Conservation (phyloP, 2,113 vertebrate genomes). For the Atherinomorus stipes region DNA sequence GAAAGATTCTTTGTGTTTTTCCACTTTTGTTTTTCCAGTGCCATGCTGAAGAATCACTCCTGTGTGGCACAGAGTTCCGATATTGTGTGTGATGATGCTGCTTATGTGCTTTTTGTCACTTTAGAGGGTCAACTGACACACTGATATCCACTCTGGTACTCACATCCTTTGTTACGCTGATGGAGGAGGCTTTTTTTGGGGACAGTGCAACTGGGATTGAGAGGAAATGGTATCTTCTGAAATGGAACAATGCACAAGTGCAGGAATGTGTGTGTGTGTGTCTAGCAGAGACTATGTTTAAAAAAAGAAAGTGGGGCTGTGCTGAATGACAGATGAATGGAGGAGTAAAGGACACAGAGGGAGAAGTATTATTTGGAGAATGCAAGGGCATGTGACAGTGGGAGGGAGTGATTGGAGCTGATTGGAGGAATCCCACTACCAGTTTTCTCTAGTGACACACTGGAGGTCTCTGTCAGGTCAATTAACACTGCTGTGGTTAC, state of each 20-base stretch:
- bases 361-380: constrained; percentile 38
- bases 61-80: constrained; percentile 52
- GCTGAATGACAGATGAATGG: constrained; percentile 60
- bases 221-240: constrained; percentile 62
- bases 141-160: constrained; percentile 63
- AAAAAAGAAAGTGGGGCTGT: constrained; percentile 50
- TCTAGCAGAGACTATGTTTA: constrained; percentile 19
- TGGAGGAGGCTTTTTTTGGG: constrained; percentile 71
- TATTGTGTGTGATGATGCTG: constrained; percentile 45
- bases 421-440: constrained; percentile 34
- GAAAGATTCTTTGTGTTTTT: constrained; percentile 20
- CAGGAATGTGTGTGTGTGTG: constrained; percentile 3
- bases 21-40: constrained; percentile 25
- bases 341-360: constrained; percentile 18
- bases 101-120: constrained; percentile 62
- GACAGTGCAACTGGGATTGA: constrained; percentile 68
- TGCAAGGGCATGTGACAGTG: background rate
- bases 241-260: constrained; percentile 44
- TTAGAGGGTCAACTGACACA: constrained; percentile 65
- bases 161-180: constrained; percentile 57
- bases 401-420: constrained; percentile 4
- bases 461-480: constrained; percentile 78
- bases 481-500: constrained; percentile 74
- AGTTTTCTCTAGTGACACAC: constrained; percentile 48
- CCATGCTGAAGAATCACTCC: constrained; percentile 26